Percentiles rank a stretch among this genome's conserved stretches.
Conservation (phyloP, 2,113 vertebrate species). For the Xyliphius kryptos region DNA sequence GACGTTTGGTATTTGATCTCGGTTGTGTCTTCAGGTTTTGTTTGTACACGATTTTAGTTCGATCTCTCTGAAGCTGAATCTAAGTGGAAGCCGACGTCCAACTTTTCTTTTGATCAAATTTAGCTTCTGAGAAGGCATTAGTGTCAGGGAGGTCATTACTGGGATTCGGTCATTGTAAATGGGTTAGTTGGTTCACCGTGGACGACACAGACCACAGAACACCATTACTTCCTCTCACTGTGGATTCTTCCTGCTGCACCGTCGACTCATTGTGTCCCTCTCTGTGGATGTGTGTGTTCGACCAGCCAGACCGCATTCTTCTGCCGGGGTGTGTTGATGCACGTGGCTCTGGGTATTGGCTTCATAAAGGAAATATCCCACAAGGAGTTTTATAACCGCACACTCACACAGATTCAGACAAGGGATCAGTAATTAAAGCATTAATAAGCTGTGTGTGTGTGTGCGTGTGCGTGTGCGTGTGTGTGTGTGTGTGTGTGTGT, state of each 20-base stretch:
- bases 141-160: not conserved
- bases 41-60: too few relatives aligned
- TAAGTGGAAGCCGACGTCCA: not conserved
- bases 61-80: too few relatives aligned
- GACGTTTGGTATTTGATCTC: too few relatives aligned
- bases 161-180: not conserved
- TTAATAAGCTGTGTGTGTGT: not conserved
- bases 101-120: not conserved
- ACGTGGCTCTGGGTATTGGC: slow-evolving; percentile 47
- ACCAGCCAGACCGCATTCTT: slow-evolving; percentile 58
- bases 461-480: not conserved
- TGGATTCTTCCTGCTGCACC: slow-evolving; percentile 24
- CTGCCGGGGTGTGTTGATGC: slow-evolving; percentile 52
- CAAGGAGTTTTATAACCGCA: slow-evolving; percentile 43
- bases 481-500: not conserved
- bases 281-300: slow-evolving; percentile 19
- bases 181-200: not conserved
- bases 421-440: not conserved
- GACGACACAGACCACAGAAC: slow-evolving; percentile 14
- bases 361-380: slow-evolving; percentile 50
- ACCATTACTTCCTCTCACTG: slow-evolving; percentile 38
- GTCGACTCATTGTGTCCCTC: slow-evolving; percentile 27
- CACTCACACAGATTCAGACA: slow-evolving; percentile 2
- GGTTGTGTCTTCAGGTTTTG: too few relatives aligned
- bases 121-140: not conserved